Base-by-base conservation (phyloP, 2,797 vertebrate species). In the Chaetophractus vellerosus region DNA sequence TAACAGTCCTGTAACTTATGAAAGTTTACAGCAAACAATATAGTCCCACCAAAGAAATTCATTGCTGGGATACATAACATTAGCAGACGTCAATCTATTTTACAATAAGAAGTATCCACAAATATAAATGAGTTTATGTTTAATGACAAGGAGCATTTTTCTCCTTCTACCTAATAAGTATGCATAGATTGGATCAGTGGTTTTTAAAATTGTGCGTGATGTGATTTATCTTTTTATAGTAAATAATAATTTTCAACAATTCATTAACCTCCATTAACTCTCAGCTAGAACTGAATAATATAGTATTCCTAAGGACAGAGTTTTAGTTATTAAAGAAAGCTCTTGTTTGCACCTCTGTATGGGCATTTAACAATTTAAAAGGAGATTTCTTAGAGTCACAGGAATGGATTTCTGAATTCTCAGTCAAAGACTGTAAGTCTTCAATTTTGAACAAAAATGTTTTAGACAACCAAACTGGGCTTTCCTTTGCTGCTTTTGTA, bases 241-340 rank as follows among this genome's bases (percentile, higher is more conserved):
- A 88, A 97, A 93, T 93, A 91, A 66, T 79, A 83, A 41, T 11
- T 74, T 82, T 91, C 55, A 79, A 75, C 94, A 95, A 95, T 90
- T 95, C 31, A 84, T 88, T 94, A 94, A 78, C 72, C 16, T 90
- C 36, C 26, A 76, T 95, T 92, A 95, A 88, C 28, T 90, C 69
- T 92, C 74, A 92, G 64, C 23, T 94, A 76, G 33, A 91, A 66
- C 15, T 41, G 24, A 96, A 9, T 81, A 94, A 69, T 1, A 31
- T 31, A 50, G 1, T 85, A 80, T 82, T 86, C 26, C 28, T 45
- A 68, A 28, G 36, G 31, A 64, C 75, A 8, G 5, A 81, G 21
- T 68, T 90, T 76, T 66, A 66, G 80, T 78, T 92, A 86, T 19
- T 74, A 55, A 55, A 93, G 8, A 88, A 66, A 55, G 41, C 64